Evolutionary conservation across 1,140 invertebrate species (phyloP), one percentile per base, ranked within the genome.

Genomic region (Nasonia vitripennis): DNA sequence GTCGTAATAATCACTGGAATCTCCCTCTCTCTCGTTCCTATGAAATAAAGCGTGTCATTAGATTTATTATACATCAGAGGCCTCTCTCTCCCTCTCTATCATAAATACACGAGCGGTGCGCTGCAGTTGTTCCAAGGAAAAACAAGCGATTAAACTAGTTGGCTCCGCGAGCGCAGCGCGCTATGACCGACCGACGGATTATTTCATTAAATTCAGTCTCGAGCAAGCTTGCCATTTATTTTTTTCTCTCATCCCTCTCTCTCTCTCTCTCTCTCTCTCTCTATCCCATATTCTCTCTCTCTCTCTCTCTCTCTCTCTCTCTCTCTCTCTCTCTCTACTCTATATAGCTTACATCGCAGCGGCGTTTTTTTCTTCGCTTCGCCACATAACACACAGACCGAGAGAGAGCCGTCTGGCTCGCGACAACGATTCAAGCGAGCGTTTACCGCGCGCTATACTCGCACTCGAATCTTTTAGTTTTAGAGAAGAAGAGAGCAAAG

Each of bases 21-120:
- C 27, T 84, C 34, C 6, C 71, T 84, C 45, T 84, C 34, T 37
- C 71, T 78, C 55, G 79, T 84, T 67, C 73, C 83, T 70, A 71
- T 73, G 77, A 73, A 84, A 80, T 84, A 84, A 84, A 84, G 37
- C 68, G 62, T 84, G 48, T 79, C 77, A 79, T 84, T 84, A 79
- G 55, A 79, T 84, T 84, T 78, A 84, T 84, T 82, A 77, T 83
- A 83, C 37, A 74, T 82, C 55, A n/a, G 55, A 7, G 5, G 27
- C 27, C 27, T 27, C 27, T 27, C 27, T 27, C 27, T 27, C 27
- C 27, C 55, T 20, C 51, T 55, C 51, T 55, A 11, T 55, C 51
- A 55, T 55, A 55, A 17, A 55, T 55, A 20, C 11, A 55, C 51
- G 5, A 45, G 41, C 41, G 41, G 55, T 6, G 5, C 48, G 48